Conservation (phyloP, 23 tunicate species). For the Diplosoma virens region DNA sequence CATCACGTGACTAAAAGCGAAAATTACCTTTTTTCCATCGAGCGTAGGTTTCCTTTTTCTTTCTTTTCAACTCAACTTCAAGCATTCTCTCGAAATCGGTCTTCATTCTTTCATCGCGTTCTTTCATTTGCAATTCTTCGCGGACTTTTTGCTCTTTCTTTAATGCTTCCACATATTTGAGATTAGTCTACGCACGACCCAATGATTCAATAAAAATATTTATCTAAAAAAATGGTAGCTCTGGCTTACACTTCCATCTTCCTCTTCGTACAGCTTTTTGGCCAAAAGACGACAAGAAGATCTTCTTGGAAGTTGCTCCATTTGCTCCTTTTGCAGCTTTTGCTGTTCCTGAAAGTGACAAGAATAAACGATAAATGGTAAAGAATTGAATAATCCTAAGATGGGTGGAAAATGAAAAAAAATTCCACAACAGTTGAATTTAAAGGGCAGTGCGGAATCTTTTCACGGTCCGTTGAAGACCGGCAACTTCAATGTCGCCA, state of each 20-base stretch:
- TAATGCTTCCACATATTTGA: conserved; percentile 25
- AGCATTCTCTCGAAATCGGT: conserved; percentile 65
- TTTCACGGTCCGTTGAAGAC: no score
- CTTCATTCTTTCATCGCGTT: conserved; percentile 53
- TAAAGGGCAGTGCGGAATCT: no score
- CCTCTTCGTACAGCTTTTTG: conserved; percentile 70
- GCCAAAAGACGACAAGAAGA: conserved; percentile 79
- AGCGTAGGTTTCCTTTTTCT: conserved; percentile 31
- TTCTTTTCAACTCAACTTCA: conserved; percentile 54
- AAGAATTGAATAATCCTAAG: no score
- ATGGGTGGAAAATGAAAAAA: no score
- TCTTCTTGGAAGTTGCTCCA: conserved; percentile 62
- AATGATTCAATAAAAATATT: no score
- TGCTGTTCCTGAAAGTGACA: conserved; percentile 75
- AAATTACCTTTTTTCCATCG: conserved; percentile 46
- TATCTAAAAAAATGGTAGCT: no score
- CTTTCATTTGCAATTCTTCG: conserved; percentile 45
- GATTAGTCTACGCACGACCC: no score
- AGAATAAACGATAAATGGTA: no score
- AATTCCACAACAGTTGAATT: no score
- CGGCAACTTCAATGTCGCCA: no score
- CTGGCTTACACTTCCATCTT: conserved; percentile 26
- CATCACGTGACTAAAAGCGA: not conserved
- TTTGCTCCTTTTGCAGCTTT: conserved; percentile 45
- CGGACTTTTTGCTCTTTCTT: conserved; percentile 52